phyloP scores from a whole-genome alignment of 2,113 vertebrate species.

The Gobio gobio region DNA sequence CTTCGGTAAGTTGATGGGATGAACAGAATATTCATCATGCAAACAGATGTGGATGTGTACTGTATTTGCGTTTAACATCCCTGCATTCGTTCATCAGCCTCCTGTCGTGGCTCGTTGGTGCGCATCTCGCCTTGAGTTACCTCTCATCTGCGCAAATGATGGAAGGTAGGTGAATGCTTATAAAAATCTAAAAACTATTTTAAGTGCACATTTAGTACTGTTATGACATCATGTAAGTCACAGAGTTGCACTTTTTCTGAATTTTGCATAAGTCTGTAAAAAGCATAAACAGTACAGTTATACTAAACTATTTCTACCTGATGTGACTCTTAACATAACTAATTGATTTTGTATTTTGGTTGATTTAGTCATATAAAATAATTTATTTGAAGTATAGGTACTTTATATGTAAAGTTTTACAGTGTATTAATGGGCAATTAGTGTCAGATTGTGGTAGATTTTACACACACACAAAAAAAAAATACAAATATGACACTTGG shows the following conservation, averaged over 20 bases:
- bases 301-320: not conserved
- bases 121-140: conserved; percentile 61
- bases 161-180: conserved; percentile 65
- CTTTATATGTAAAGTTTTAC: not conserved
- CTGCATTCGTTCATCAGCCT: conserved; percentile 43
- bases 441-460: not conserved
- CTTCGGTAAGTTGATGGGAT: conserved; percentile 64
- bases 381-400: not conserved
- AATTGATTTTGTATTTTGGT: not conserved
- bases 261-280: not conserved
- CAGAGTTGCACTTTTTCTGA: not conserved
- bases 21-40: not conserved
- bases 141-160: conserved; percentile 64
- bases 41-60: not conserved
- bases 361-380: not conserved
- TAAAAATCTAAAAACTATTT: not conserved
- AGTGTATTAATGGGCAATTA: not conserved
- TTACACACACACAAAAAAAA: not conserved
- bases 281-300: not conserved
- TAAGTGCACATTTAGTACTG: not conserved
- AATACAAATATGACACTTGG: not conserved
- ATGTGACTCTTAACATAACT: not conserved
- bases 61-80: not conserved
- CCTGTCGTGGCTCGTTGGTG: conserved; percentile 65
- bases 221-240: not conserved